phyloP scores from a whole-genome alignment of 2,113 vertebrate genomes.

The Isurus oxyrinchus region DNA sequence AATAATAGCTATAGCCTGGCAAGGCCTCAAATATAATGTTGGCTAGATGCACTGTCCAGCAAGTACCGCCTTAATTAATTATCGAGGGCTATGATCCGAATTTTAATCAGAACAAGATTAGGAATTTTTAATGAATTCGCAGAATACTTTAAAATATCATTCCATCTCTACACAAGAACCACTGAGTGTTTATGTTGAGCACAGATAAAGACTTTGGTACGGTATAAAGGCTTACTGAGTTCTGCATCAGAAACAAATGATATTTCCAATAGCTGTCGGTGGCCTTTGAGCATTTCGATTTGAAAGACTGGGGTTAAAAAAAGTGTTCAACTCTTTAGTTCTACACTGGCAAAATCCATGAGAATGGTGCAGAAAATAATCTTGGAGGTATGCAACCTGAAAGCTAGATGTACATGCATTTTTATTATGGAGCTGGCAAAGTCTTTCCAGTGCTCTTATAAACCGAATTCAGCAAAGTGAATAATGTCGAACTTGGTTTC shows the following conservation, averaged over 20 bases:
- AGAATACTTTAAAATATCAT: neutral
- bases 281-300: neutral
- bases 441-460: neutral
- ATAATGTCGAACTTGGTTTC: neutral
- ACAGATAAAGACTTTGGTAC: neutral
- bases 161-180: neutral
- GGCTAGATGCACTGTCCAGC: neutral
- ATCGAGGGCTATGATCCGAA: neutral
- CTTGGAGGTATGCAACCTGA: neutral
- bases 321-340: neutral
- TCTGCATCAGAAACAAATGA: neutral
- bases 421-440: neutral
- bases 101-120: neutral
- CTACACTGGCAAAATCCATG: neutral
- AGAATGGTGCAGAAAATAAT: neutral
- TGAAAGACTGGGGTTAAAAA: conserved; percentile 4
- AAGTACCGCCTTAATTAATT: neutral
- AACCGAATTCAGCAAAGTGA: neutral
- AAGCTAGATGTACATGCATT: neutral
- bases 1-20: neutral
- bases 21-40: neutral
- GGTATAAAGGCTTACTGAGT: neutral
- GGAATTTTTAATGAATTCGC: conserved; percentile 10
- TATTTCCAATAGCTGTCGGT: neutral
- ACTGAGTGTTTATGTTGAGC: neutral